A percentile compares a stretch with the other conserved stretches of the same genome.
Conservation (phyloP, 1,140 invertebrate species). For the Hormaphis cornu region DNA sequence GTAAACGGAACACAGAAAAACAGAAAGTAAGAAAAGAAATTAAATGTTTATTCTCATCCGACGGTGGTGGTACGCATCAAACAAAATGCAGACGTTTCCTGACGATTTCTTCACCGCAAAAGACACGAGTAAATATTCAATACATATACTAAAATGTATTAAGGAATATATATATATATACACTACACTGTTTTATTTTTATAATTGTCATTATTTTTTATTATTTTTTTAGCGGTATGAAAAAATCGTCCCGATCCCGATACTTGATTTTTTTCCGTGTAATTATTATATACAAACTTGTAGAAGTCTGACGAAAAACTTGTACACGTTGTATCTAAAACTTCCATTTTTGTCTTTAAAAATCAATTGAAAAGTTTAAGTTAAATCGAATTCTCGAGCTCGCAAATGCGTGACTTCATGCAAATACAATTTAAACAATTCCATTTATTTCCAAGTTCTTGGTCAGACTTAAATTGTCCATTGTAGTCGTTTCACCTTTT, state of each 20-base stretch:
- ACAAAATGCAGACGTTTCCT: slow-evolving; percentile 22
- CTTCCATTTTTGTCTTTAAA: slow-evolving; percentile 9
- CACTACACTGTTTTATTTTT: background rate
- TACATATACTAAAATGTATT: background rate
- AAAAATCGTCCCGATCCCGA: background rate
- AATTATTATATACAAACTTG: background rate
- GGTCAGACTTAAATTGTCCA: background rate
- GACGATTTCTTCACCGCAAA: slow-evolving; percentile 12
- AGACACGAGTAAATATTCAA: slow-evolving; percentile 32
- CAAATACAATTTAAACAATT: background rate
- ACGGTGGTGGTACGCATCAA: background rate
- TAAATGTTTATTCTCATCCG: background rate
- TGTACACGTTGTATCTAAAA: slow-evolving; percentile 15
- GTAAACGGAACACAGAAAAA: background rate
- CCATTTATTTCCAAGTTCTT: background rate
- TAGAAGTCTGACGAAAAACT: slow-evolving; percentile 29
- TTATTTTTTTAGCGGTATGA: slow-evolving; percentile 5
- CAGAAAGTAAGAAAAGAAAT: background rate
- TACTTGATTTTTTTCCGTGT: slow-evolving; percentile 17
- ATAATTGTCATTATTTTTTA: background rate
- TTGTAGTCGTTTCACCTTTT: background rate
- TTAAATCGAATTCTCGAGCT: slow-evolving; percentile 14
- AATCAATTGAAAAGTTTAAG: slow-evolving; percentile 32
- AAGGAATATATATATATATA: background rate
- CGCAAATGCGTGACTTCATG: background rate